Percentiles rank a stretch among this genome's conserved stretches.
phyloP scores from a whole-genome alignment of 2,113 vertebrate genomes.

The Mystacornis crossleyi region DNA sequence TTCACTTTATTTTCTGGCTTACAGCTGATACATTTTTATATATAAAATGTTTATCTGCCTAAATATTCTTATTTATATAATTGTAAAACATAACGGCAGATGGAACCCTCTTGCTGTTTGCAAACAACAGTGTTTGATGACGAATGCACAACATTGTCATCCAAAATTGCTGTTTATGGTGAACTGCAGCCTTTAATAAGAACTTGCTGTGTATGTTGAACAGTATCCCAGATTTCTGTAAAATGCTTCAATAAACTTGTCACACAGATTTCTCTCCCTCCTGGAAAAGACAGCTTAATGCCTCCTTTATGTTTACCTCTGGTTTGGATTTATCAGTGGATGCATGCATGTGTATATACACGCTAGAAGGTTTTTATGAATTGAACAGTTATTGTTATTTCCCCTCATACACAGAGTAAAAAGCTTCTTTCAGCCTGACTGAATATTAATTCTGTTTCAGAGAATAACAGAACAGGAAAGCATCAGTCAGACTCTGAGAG shows the following conservation, averaged over 20 bases:
- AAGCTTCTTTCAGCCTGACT: conserved; percentile 14
- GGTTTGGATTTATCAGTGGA: neutral
- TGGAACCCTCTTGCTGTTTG: neutral
- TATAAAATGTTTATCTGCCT: neutral
- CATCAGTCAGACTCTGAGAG: neutral
- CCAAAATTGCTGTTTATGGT: neutral
- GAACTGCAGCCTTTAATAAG: neutral
- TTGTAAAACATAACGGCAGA: neutral
- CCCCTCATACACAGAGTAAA: neutral
- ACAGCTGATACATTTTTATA: neutral
- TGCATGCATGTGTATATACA: neutral
- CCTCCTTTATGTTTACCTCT: neutral
- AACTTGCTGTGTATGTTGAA: neutral
- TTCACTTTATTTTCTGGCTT: neutral
- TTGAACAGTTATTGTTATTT: conserved; percentile 1
- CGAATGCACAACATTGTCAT: neutral
- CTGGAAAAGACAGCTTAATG: conserved; percentile 17
- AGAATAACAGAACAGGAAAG: neutral
- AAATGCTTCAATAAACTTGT: conserved; percentile 15
- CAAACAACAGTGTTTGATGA: neutral
- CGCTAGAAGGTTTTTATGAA: neutral
- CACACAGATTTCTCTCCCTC: neutral
- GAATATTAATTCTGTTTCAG: conserved; percentile 20
- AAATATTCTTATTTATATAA: neutral
- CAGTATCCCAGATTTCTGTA: neutral